phyloP scores from a whole-genome alignment of 2,797 vertebrate genomes.

The Alcedo quadribrachys region DNA sequence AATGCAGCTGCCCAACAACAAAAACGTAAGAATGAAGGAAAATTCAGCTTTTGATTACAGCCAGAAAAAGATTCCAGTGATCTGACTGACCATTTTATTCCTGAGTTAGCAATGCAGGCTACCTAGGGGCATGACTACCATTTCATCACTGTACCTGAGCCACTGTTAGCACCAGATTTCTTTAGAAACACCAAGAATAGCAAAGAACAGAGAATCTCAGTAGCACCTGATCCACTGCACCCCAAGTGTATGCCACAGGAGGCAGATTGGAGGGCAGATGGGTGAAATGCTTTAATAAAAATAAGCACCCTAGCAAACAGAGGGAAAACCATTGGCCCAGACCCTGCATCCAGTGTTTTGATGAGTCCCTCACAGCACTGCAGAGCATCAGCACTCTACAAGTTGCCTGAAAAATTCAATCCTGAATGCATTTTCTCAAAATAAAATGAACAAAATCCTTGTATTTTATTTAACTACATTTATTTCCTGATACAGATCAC shows the following conservation, averaged over 20 bases:
- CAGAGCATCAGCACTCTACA: not conserved
- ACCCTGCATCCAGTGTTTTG: not conserved
- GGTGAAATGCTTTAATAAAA: not conserved
- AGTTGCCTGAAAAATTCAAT: not conserved
- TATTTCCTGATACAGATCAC: not conserved
- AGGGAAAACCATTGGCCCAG: not conserved
- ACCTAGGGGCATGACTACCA: not conserved
- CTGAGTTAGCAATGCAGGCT: slow-evolving; percentile 55
- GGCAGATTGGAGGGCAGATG: not conserved
- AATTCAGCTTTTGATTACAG: slow-evolving; percentile 22
- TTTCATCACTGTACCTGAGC: not conserved
- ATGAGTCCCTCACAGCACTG: not conserved
- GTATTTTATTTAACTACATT: not conserved
- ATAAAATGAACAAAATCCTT: not conserved
- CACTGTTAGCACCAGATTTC: not conserved
- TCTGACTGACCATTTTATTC: slow-evolving; percentile 47
- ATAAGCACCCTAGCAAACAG: not conserved
- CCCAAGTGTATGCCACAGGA: not conserved
- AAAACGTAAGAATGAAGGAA: slow-evolving; percentile 27
- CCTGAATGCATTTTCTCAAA: not conserved
- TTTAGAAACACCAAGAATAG: not conserved
- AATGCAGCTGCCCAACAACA: slow-evolving; percentile 31
- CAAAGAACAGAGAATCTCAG: not conserved
- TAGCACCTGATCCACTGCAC: not conserved
- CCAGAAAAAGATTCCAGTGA: slow-evolving; percentile 5